phyloP scores from a whole-genome alignment of 2,888 invertebrate species.

The Taphrorychus bicolor region DNA sequence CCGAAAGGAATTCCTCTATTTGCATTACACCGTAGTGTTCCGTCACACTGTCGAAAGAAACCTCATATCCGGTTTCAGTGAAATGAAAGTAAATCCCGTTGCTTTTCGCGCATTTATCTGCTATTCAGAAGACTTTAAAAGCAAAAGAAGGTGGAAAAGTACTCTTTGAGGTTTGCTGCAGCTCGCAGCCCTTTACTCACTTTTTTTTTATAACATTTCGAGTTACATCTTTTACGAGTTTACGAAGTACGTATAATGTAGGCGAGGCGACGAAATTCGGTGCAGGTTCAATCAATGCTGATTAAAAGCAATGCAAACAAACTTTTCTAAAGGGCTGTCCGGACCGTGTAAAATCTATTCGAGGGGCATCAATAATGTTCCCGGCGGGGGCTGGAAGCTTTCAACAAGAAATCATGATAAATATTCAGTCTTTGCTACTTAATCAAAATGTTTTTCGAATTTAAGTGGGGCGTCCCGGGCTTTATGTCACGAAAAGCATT shows the following conservation, averaged over 20 bases:
- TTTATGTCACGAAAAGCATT: slow-evolving; percentile 21
- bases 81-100: slow-evolving; percentile 4
- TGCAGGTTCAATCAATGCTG: no score
- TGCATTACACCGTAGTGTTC: slow-evolving; percentile 1
- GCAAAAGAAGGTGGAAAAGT: not conserved
- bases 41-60: not conserved
- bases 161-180: slow-evolving; percentile 1
- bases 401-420: slow-evolving; percentile 8
- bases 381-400: not conserved
- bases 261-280: not conserved
- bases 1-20: slow-evolving; percentile 3
- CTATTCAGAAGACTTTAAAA: slow-evolving; percentile 6
- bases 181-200: no score
- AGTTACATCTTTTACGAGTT: no score
- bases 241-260: not conserved
- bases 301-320: not conserved
- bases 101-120: slow-evolving; percentile 13
- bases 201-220: no score
- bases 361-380: not conserved
- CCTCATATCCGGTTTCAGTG: slow-evolving; percentile 1
- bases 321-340: not conserved
- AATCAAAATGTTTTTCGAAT: slow-evolving; percentile 15
- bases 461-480: slow-evolving; percentile 9
- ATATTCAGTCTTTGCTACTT: slow-evolving; percentile 7
- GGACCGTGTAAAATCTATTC: not conserved